These are phyloP conservation scores for Falcunculus frontatus DNA, from an alignment of 2,113 vertebrate genomes.

Conservation along the genomic window DNA sequence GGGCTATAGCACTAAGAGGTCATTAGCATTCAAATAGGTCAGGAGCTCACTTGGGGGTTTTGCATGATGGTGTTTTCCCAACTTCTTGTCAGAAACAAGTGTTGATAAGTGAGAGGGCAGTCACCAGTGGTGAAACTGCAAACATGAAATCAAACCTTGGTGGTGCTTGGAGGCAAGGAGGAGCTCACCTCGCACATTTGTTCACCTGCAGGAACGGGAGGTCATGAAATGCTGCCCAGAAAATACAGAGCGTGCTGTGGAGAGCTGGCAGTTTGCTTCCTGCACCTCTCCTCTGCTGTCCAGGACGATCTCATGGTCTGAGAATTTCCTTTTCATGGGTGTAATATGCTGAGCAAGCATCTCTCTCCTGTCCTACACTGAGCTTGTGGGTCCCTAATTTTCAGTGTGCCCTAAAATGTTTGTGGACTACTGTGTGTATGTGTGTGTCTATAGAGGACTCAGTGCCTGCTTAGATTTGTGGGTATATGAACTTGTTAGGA, in stretches of 20 bases:
- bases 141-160: not conserved
- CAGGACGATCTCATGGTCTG: accelerated
- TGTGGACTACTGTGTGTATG: not conserved
- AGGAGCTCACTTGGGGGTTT: not conserved
- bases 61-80: constrained; percentile 1
- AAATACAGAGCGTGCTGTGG: not conserved
- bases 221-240: not conserved
- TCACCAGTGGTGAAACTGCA: not conserved
- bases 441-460: not conserved
- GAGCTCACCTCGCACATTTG: not conserved
- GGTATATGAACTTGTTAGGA: not conserved
- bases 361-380: not conserved
- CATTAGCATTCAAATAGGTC: constrained; percentile 22
- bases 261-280: not conserved
- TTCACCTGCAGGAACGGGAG: not conserved
- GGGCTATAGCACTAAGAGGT: not conserved
- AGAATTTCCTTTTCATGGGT: not conserved
- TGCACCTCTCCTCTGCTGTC: not conserved
- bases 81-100: not conserved
- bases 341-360: accelerated
- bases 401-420: not conserved
- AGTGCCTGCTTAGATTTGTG: not conserved
- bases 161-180: not conserved
- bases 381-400: not conserved
- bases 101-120: not conserved